Conservation (phyloP, 1,140 invertebrate species). For the Drosophila setifemur region DNA sequence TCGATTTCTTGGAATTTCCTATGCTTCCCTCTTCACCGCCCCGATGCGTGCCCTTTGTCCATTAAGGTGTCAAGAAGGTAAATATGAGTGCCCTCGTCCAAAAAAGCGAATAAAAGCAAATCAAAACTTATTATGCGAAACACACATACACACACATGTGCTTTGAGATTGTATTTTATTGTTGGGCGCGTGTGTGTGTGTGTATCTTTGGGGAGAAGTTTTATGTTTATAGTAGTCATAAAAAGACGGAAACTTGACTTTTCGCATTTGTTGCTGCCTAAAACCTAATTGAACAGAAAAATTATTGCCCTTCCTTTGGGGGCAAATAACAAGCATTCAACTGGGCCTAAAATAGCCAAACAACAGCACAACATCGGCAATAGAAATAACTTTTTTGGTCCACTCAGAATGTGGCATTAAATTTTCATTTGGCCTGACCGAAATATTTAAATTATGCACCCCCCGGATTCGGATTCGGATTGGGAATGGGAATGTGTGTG, state of each 20-base stretch:
- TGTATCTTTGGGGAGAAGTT: constrained; percentile 57
- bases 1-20: constrained; percentile 2
- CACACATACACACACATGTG: constrained; percentile 28
- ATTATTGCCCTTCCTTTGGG: constrained; percentile 62
- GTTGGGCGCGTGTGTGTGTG: constrained; percentile 10
- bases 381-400: constrained; percentile 1
- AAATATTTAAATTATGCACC: constrained; percentile 56
- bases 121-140: constrained; percentile 77
- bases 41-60: constrained; percentile 53
- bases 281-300: constrained; percentile 77
- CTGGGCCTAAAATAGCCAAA: constrained; percentile 28
- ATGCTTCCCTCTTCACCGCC: background rate
- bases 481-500: too few relatives aligned
- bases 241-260: constrained; percentile 61
- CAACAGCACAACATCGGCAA: background rate
- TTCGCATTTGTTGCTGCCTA: constrained; percentile 65
- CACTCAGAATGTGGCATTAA: constrained; percentile 14
- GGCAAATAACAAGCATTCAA: constrained; percentile 47
- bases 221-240: constrained; percentile 73
- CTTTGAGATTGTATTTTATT: constrained; percentile 48
- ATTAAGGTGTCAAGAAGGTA: constrained; percentile 74
- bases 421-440: constrained; percentile 31
- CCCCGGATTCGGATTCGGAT: too few relatives aligned
- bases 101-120: constrained; percentile 68
- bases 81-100: constrained; percentile 29